Evolutionary conservation across 2,888 invertebrate species (phyloP), one percentile per base, ranked within the genome.

Genomic region (Drepanosiphum platanoidis): DNA sequence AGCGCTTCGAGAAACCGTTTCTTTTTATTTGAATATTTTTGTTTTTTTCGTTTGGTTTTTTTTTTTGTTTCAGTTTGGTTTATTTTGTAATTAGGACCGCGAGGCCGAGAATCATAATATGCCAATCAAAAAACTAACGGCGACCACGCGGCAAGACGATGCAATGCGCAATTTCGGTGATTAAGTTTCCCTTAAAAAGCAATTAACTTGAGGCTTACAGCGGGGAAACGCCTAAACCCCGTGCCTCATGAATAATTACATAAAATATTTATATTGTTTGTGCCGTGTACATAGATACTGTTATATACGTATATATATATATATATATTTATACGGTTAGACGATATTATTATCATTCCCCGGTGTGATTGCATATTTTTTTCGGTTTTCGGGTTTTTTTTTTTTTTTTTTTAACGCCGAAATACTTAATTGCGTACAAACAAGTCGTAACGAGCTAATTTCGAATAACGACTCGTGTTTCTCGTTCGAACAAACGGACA

Each of bases 141-240:
- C 64, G 30, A 42, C 34, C 27, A n/a, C n/a, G n/a, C n/a, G 34
- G 5, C 5, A 81, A 61, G 46, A 74, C 61, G 42, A 80, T 36
- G 42, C 42, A n/a, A n/a, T 42, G 32, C 9, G 74, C 42, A 74
- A 74, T 83, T 74, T 81, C 34, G 71, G 82, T 74, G 74, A 83
- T 83, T 61, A 83, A 74, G 72, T 83, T 74, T 74, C 34, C 64
- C 72, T 83, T 74, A 83, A 83, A 83, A 83, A 74, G 82, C 64
- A 83, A 83, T 83, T 83, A 83, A 74, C 72, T 82, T 42, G 70
- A 61, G 46, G 74, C 72, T 74, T 74, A 83, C 18, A 74, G 42
- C 9, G 11, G 42, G 13, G 9, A 72, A 64, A 74, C 32, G 34
- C 34, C 42, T 34, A 83, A 61, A 74, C 64, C 34, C 27, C n/a